Evolutionary conservation across 2,888 invertebrate species (phyloP).

Genomic region (Hydriomena furcata): DNA sequence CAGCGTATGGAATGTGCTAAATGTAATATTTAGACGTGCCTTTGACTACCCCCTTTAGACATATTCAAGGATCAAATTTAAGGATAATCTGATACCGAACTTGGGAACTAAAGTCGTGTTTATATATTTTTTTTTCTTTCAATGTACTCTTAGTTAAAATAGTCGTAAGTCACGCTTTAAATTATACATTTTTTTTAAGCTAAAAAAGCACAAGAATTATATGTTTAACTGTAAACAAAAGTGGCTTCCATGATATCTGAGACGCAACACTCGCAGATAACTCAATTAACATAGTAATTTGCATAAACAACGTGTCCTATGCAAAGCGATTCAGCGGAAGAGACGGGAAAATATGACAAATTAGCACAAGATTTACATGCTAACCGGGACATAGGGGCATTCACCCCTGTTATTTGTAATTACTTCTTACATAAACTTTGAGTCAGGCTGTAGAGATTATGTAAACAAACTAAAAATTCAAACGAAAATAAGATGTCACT

Average conservation of each 20-base stretch:
- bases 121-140: too few species aligned
- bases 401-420: not conserved
- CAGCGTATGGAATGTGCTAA: too few species aligned
- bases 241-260: not conserved
- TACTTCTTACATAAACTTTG: not conserved
- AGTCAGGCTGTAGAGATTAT: not conserved
- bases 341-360: conserved; percentile 16
- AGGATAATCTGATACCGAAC: too few species aligned
- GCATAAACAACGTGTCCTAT: conserved; percentile 13
- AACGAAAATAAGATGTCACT: too few species aligned
- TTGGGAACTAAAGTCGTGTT: too few species aligned
- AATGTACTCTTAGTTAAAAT: too few species aligned
- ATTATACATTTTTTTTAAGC: too few species aligned
- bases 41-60: too few species aligned
- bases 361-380: conserved; percentile 16
- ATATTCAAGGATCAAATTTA: too few species aligned
- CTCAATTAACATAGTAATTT: conserved; percentile 13
- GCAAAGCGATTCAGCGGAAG: conserved; percentile 9
- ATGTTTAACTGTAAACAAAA: not conserved
- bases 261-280: not conserved
- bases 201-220: too few species aligned
- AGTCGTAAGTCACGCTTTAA: too few species aligned
- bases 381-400: conserved; percentile 2
- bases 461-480: not conserved
- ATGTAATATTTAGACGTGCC: too few species aligned